Evolutionary conservation across 2,888 invertebrate species (phyloP).

Genomic region (Hypsopygia costalis): DNA sequence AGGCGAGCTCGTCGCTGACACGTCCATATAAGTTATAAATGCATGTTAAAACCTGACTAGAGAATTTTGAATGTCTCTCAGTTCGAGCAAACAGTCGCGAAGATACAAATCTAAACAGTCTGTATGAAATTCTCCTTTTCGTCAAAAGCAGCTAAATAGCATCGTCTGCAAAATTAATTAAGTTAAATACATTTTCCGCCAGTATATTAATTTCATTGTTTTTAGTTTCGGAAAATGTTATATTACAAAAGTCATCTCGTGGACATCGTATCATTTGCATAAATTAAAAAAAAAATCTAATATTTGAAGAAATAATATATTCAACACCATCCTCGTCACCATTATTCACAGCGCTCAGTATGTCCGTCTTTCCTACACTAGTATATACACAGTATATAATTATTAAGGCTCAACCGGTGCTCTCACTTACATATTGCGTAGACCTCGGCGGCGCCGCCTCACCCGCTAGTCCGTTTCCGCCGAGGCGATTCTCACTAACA

Average conservation of each 20-base stretch:
- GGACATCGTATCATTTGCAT: constrained; percentile 64
- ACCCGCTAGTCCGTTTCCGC: constrained; percentile 18
- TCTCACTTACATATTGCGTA: constrained; percentile 46
- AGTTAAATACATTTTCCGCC: neutral
- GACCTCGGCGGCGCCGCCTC: constrained; percentile 22
- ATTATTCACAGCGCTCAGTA: constrained; percentile 56
- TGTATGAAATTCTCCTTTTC: neutral
- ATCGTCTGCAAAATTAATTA: neutral
- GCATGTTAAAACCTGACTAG: constrained; percentile 68
- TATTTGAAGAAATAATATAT: constrained; percentile 41
- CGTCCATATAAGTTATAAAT: constrained; percentile 71
- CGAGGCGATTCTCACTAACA: constrained; percentile 24
- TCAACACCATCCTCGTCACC: constrained; percentile 49
- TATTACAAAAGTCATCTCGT: constrained; percentile 1
- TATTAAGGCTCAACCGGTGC: constrained; percentile 70
- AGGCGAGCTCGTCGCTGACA: constrained; percentile 22
- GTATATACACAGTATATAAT: constrained; percentile 66
- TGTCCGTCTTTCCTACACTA: constrained; percentile 47
- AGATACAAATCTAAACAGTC: neutral
- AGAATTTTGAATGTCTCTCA: constrained; percentile 52
- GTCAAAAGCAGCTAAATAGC: neutral
- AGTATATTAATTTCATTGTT: neutral
- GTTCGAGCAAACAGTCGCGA: neutral
- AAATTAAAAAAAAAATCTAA: constrained; percentile 40
- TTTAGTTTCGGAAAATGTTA: neutral